Evolutionary conservation across 1,140 invertebrate genomes (phyloP).

Genomic region (Asobara japonica): DNA sequence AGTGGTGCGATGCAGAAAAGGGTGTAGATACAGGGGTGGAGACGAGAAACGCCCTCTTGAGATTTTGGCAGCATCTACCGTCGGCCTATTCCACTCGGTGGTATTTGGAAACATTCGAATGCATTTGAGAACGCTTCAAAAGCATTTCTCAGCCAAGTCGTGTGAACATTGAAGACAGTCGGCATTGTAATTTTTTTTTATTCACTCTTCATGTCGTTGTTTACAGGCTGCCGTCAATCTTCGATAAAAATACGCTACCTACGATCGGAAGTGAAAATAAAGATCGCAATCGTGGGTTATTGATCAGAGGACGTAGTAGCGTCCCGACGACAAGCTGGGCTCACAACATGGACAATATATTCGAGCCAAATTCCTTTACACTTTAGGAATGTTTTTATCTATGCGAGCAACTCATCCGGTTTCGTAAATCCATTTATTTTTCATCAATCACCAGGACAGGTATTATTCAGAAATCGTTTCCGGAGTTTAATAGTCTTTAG

Average conservation of each 20-base stretch:
- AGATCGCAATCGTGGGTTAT: too few relatives aligned
- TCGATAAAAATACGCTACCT: neutral
- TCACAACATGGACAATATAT: too few relatives aligned
- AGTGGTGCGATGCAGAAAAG: neutral
- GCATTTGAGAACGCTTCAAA: slow-evolving; percentile 20
- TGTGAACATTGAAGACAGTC: slow-evolving; percentile 14
- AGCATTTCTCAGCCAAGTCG: slow-evolving; percentile 15
- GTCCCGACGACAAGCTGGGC: too few relatives aligned
- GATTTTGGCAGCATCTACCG: slow-evolving; percentile 56
- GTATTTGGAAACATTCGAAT: slow-evolving; percentile 52
- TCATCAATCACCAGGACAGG: too few relatives aligned
- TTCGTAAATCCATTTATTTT: too few relatives aligned
- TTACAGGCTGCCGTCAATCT: neutral
- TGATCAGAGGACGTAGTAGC: too few relatives aligned
- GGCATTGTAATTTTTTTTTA: neutral
- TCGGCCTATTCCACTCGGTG: slow-evolving; percentile 47
- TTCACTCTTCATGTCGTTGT: neutral
- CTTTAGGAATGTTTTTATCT: too few relatives aligned
- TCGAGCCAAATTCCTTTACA: too few relatives aligned
- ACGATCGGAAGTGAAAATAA: neutral
- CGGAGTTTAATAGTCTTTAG: too few relatives aligned
- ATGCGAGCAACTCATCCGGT: too few relatives aligned
- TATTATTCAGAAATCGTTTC: too few relatives aligned
- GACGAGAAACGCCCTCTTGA: slow-evolving; percentile 49
- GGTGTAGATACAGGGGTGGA: slow-evolving; percentile 28